Conservation (phyloP, 2,888 invertebrate species). For the Athalia circularis region DNA sequence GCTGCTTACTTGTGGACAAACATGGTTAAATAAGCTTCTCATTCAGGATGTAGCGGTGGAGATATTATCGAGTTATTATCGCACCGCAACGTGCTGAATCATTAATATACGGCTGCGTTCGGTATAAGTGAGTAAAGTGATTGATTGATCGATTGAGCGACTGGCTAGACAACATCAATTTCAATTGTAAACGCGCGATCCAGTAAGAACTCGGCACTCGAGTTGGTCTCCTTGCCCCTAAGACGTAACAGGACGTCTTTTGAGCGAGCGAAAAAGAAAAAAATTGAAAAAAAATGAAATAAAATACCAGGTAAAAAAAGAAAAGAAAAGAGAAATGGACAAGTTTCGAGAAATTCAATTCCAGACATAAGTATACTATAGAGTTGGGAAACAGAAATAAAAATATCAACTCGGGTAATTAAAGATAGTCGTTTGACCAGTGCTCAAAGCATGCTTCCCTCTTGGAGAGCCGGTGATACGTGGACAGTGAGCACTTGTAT, state of each 20-base stretch:
- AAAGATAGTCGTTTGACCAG: constrained; percentile 41
- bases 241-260: too few relatives aligned
- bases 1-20: constrained; percentile 29
- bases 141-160: constrained; percentile 38
- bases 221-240: too few relatives aligned
- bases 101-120: constrained; percentile 38
- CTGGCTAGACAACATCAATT: constrained; percentile 44
- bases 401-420: constrained; percentile 30
- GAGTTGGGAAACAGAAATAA: neutral
- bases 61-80: constrained; percentile 44
- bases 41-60: constrained; percentile 28
- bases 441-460: constrained; percentile 36
- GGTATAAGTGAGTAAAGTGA: neutral
- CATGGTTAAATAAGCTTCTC: constrained; percentile 37
- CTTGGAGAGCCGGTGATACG: constrained; percentile 6
- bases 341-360: too few relatives aligned
- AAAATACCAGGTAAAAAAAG: too few relatives aligned
- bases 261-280: neutral
- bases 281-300: constrained; percentile 1
- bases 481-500: constrained; percentile 41
- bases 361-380: neutral
- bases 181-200: constrained; percentile 41
- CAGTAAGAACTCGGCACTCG: neutral
- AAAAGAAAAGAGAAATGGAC: neutral
- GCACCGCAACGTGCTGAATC: constrained; percentile 40